A percentile compares a stretch with the other conserved stretches of the same genome.
Conservation (phyloP, 2,797 vertebrate genomes). For the Sebastes alutus region DNA sequence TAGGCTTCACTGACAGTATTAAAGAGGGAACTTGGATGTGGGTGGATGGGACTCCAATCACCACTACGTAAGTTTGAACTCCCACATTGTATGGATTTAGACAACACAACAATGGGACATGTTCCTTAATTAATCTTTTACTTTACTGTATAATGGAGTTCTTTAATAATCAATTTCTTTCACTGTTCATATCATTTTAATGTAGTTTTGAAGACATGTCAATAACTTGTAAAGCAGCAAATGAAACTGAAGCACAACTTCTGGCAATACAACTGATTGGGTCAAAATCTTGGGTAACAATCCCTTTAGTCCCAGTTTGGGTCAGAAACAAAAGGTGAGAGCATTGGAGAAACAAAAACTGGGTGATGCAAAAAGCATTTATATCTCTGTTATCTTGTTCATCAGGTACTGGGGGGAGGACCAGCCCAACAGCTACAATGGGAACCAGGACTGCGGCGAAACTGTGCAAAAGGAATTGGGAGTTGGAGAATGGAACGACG, state of each 20-base stretch:
- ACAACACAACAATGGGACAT: not conserved
- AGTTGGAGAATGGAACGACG: constrained; percentile 49
- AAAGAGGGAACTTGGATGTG: constrained; percentile 56
- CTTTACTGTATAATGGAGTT: not conserved
- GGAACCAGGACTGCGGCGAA: constrained; percentile 62
- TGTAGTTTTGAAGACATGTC: no score
- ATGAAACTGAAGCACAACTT: not conserved
- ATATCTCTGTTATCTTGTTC: not conserved
- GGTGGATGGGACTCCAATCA: constrained; percentile 45
- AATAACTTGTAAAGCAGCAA: not conserved
- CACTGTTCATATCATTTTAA: not conserved
- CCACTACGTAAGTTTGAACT: constrained; percentile 27
- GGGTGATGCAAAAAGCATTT: not conserved
- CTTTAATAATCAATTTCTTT: not conserved
- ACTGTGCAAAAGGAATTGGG: not conserved
- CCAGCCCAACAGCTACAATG: constrained; percentile 43
- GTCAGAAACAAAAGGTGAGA: not conserved
- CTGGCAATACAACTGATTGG: not conserved
- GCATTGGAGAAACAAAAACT: not conserved
- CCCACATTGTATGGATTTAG: not conserved
- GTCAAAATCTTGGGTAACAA: not conserved
- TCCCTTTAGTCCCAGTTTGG: not conserved
- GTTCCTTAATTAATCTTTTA: not conserved
- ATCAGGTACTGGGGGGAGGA: constrained; percentile 51
- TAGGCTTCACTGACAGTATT: constrained; percentile 47